Base-by-base conservation (phyloP, 2,888 invertebrate genomes). In the Nomada flava region DNA sequence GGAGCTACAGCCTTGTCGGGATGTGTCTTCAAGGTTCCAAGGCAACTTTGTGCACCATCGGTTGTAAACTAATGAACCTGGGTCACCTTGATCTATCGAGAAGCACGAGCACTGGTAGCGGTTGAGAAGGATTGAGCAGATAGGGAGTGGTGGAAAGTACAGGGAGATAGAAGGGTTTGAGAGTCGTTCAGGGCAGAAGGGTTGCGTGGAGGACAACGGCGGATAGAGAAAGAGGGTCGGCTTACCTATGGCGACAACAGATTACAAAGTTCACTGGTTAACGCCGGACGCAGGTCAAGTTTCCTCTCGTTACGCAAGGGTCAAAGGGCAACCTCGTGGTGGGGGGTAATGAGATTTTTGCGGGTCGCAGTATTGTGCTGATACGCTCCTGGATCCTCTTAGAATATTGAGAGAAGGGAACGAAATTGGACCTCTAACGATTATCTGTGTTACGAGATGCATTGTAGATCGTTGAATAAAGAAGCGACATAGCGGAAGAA, bases 331-430 rank as follows among this genome's bases (percentile, higher is more conserved):
- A 78, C 69, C 80, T 62, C 63, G 59, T 68, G 69, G 76, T 26
- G 76, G 68, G 55, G 42, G 82, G 44, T 87, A 88, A 85, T 82
- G 82, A 78, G 71, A 82, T 84, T 88, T 88, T 88, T 87, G 80
- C 62, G 76, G 80, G 23, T 36, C 67, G 64, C 57, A 47, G 44
- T 29, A 72, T 79, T 62, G 57, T 57, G 53, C 5, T 44, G 36
- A 47, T 42, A 42, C 47, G 57, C 26, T 26, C 47, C 63, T 7
- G 15, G 36, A 42, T 71, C 18, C 13, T 23, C 4, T 63, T 55
- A 18, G 26, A 20, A 9, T 10, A 57, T 47, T 47, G n/a, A 20
- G 26, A 20, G 18, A 53, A 23, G 36, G 44, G 53, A 42, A 50
- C n/a, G 62, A 47, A 64, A 64, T 68, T 20, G 55, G 26, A 47